These are phyloP conservation scores for Aptenodytes forsteri DNA, from an alignment of 2,113 vertebrate species.

Conservation along the genomic window DNA sequence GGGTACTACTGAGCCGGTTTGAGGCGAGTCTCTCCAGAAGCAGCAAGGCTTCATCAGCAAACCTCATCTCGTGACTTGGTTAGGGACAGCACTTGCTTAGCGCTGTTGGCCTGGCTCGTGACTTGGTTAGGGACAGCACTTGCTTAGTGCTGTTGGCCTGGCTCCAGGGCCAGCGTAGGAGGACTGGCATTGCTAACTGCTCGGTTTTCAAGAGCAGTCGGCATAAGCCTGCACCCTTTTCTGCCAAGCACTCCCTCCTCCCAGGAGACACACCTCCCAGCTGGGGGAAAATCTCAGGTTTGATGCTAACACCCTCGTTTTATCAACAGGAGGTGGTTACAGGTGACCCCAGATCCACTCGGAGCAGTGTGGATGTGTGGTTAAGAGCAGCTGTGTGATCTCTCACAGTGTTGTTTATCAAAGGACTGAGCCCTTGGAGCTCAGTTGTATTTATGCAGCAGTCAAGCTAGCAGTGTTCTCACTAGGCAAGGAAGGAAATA, in stretches of 20 bases:
- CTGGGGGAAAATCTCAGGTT: not conserved
- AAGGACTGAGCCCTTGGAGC: not conserved
- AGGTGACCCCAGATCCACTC: not conserved
- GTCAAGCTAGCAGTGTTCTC: not conserved
- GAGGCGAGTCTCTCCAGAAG: not conserved
- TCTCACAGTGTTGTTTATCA: not conserved
- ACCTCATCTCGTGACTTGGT: not conserved
- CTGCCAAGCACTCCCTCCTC: not conserved
- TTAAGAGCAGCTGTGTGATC: not conserved
- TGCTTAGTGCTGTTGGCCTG: not conserved
- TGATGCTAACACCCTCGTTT: not conserved
- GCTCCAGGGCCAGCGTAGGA: not conserved
- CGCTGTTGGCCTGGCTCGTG: not conserved
- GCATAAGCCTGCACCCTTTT: not conserved
- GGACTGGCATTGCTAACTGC: not conserved
- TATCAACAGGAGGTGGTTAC: not conserved
- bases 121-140: not conserved
- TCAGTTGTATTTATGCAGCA: not conserved
- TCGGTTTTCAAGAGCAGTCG: not conserved
- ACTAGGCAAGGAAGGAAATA: not conserved
- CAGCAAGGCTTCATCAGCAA: not conserved
- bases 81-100: not conserved
- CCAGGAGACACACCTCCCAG: not conserved
- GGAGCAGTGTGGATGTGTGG: not conserved
- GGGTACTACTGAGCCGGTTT: rapidly evolving